Conservation (phyloP, 2,113 vertebrate species). For the Psettodes erumei region DNA sequence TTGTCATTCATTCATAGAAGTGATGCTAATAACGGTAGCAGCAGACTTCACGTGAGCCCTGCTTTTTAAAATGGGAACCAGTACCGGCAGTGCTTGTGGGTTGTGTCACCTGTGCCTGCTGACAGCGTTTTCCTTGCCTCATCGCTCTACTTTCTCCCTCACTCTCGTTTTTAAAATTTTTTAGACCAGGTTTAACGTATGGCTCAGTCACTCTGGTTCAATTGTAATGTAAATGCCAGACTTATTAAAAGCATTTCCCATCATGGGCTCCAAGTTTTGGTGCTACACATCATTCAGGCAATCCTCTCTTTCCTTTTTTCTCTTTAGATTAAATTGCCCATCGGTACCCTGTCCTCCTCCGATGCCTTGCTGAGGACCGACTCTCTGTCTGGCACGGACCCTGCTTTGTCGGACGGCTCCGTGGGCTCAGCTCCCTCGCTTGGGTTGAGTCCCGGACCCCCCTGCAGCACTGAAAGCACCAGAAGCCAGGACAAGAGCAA, state of each 20-base stretch:
- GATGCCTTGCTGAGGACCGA: slow-evolving; percentile 84
- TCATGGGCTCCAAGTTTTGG: background rate
- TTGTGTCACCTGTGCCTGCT: background rate
- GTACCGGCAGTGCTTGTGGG: background rate
- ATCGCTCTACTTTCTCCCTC: background rate
- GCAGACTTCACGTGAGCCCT: background rate
- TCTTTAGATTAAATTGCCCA: slow-evolving; percentile 83
- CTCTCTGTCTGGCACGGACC: slow-evolving; percentile 84
- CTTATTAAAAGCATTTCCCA: background rate
- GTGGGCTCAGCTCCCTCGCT: slow-evolving; percentile 84
- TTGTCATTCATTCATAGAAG: background rate
- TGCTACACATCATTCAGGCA: background rate
- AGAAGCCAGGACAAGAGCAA: slow-evolving; percentile 90
- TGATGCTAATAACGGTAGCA: background rate
- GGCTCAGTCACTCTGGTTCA: background rate
- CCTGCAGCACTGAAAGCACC: slow-evolving; percentile 83
- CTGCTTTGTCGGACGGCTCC: slow-evolving; percentile 84
- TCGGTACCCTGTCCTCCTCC: slow-evolving; percentile 80
- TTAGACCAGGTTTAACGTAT: background rate
- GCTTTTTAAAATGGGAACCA: background rate
- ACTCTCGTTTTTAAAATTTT: background rate
- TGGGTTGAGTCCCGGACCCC: slow-evolving; percentile 83
- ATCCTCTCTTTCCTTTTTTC: background rate
- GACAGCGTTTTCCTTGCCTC: background rate
- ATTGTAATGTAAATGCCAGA: background rate